Evolutionary conservation across 2,888 invertebrate species (phyloP).

Genomic region (Thereva unica): DNA sequence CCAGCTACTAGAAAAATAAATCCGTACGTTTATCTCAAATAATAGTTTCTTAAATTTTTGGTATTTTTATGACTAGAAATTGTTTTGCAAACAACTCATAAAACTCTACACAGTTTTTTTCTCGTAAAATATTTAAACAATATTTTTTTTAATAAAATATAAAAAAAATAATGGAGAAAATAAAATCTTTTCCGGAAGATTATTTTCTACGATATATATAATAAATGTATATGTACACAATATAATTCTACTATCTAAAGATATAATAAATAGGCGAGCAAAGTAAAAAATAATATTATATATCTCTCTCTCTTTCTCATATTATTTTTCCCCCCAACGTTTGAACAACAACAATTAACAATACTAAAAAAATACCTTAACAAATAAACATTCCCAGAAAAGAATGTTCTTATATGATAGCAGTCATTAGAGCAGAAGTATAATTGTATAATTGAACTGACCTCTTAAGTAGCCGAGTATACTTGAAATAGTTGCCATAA

Average conservation of each 20-base stretch:
- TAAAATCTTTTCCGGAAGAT: conserved; percentile 17
- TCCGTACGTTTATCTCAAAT: too few species aligned
- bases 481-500: neutral
- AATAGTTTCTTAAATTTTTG: too few species aligned
- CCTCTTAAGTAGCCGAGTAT: neutral
- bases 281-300: conserved; percentile 9
- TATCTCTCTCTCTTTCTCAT: conserved; percentile 21
- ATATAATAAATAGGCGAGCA: conserved; percentile 8
- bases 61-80: too few species aligned
- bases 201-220: neutral
- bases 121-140: conserved; percentile 15
- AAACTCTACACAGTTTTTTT: neutral
- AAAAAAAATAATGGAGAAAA: conserved; percentile 9
- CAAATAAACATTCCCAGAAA: conserved; percentile 11
- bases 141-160: conserved; percentile 18
- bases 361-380: conserved; percentile 23
- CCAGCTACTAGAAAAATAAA: too few species aligned
- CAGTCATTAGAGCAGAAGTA: conserved; percentile 19
- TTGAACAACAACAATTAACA: conserved; percentile 32
- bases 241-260: conserved; percentile 11
- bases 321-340: conserved; percentile 8
- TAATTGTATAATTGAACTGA: conserved; percentile 12
- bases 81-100: conserved; percentile 8
- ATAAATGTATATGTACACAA: conserved; percentile 11
- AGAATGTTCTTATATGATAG: conserved; percentile 19